A percentile compares a stretch with the other conserved stretches of the same genome.
Conservation (phyloP, 2,888 invertebrate genomes). For the Metacarcinus magister region DNA sequence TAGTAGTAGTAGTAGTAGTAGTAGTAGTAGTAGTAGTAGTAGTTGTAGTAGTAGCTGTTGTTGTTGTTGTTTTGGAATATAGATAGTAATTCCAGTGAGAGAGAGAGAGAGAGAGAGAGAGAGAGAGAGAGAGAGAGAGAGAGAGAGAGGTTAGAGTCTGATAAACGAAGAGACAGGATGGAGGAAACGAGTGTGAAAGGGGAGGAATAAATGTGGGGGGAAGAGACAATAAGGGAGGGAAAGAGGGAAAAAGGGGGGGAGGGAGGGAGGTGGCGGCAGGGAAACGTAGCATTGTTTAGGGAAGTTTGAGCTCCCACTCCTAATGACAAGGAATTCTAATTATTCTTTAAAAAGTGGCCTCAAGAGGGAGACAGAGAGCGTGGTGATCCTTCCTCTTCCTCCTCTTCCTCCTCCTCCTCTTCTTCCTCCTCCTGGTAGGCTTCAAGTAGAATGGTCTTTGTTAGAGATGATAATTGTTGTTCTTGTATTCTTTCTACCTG, state of each 20-base stretch:
- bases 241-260: not conserved
- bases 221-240: not conserved
- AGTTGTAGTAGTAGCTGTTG: not conserved
- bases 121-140: not conserved
- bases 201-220: not conserved
- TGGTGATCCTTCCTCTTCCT: not conserved
- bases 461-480: not conserved
- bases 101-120: not conserved
- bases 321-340: constrained; percentile 76
- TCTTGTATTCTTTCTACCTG: not conserved
- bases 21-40: not conserved
- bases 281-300: constrained; percentile 74
- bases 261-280: not conserved
- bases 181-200: not conserved
- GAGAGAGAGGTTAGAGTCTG: not conserved
- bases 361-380: constrained; percentile 36
- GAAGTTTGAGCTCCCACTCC: constrained; percentile 72
- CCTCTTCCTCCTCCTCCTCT: constrained; percentile 33
- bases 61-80: not conserved
- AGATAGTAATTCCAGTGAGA: not conserved
- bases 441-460: not conserved
- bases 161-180: not conserved
- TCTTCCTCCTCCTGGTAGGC: not conserved
- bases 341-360: constrained; percentile 77
- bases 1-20: not conserved